Base-by-base conservation (phyloP, 2,113 vertebrate genomes). In the Clupea harengus region DNA sequence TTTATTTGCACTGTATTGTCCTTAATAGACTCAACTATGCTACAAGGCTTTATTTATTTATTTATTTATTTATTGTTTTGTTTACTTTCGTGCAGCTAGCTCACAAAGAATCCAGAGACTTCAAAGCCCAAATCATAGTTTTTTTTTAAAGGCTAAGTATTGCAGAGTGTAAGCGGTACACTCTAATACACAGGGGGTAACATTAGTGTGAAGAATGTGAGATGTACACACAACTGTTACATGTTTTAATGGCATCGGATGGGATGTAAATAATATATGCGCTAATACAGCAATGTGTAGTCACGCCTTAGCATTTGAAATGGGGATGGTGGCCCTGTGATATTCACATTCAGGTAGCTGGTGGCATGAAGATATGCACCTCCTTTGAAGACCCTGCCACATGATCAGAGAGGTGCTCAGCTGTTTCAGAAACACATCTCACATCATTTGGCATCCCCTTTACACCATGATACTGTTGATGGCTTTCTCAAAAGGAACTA, bases 41-140 rank as follows among this genome's bases (percentile, higher is more conserved):
- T 57, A 60, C 50, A 57, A 39, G 4, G 81, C 78, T 47, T 83
- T 85, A 88, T 45, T 87, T 82, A 39, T n/a, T 39, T 39, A 39
- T 47, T 83, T 85, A 88, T 45, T 87, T 82, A 39, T n/a, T 39
- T 39, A 39, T 39, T 39, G 39, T 39, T 52, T 7, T 87, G 81
- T 81, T 50, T 47, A 44, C 50, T 80, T 83, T 85, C 6, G 46
- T 86, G 88, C 88, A 87, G 89, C 87, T 90, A 90, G 83, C 86
- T 84, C 84, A 86, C 50, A 44, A 72, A 81, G 85, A 89, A 81
- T 18, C 83, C 89, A 88, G 78, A 88, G 78, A 86, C n/a, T 60
- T 80, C 85, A 85, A 85, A 83, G 86, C 60, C 85, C 81, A 25
- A 85, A 87, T n/a, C 45, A 50, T 60, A 17, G 25, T 85, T 83